Base-by-base conservation (phyloP, 92 coral and sea anemone species). In the Pocillopora grandis region DNA sequence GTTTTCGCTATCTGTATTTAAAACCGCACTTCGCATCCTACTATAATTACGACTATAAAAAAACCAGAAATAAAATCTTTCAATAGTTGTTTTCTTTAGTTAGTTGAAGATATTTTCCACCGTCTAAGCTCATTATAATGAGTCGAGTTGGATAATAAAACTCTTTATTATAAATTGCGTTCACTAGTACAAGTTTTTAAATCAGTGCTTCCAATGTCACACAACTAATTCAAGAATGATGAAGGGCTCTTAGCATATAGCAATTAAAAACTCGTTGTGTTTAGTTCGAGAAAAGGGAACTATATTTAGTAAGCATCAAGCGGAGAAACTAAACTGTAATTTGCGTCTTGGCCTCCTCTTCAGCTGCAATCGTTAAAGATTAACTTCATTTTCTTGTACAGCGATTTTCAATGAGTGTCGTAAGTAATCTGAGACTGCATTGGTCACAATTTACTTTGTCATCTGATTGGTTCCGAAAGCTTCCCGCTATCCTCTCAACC, bases 71-170 rank as follows among this genome's bases (percentile, higher is more conserved):
- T 15, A 35, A 35, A 27, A 27, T 27, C 31, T 27, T 27, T 27
- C 31, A 27, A 2, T 42, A 42, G 52, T 42, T 42, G 52, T 1
- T 42, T 42, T 42, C 52, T 42, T 3, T 42, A 42, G 52, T 42
- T 42, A 42, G 52, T 42, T 2, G 52, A 42, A 42, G 52, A 7
- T 3, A 7, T 3, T 7, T 3, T 3, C 52, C 52, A 2, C 52
- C 8, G 8, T 3, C 52, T 3, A 42, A 3, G 52, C 52, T 42
- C 52, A 42, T 42, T 42, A 70, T 55, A 35, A 49, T 70, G 56
- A 70, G 75, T 37, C 75, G 56, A 70, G 57, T 70, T 70, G 75
- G 75, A 70, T 35, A 70, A 70, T 70, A 70, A 70, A 70, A 16
- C 75, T 70, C 75, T 70, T 70, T 70, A 70, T 70, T 70, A 35